Evolutionary conservation across 2,113 vertebrate species (phyloP).

Genomic region (Pyxicephalus adspersus): DNA sequence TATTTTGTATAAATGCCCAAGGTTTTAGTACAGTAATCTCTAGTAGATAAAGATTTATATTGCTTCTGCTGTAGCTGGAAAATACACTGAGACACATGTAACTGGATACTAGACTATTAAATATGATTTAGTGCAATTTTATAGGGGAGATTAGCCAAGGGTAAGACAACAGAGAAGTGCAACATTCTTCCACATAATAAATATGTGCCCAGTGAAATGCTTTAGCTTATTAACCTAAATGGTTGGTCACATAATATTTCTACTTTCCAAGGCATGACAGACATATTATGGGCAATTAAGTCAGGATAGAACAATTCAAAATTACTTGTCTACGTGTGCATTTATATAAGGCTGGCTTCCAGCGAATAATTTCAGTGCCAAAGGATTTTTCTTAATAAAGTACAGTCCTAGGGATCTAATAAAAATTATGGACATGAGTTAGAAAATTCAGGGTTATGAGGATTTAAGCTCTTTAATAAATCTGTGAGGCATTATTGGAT

Average conservation of each 20-base stretch:
- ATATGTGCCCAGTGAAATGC: slow-evolving; percentile 13
- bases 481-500: too few relatives aligned
- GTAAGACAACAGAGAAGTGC: not conserved
- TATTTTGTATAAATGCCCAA: not conserved
- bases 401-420: not conserved
- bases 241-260: not conserved
- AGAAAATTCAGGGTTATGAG: too few relatives aligned
- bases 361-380: not conserved
- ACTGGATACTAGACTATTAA: slow-evolving; percentile 31
- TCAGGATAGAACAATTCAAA: too few relatives aligned
- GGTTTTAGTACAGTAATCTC: slow-evolving; percentile 6
- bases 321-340: too few relatives aligned
- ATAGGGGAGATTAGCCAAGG: not conserved
- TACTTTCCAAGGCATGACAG: not conserved
- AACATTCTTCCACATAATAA: slow-evolving; percentile 11
- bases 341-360: too few relatives aligned
- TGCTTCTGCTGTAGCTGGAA: slow-evolving; percentile 8
- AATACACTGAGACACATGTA: slow-evolving; percentile 15
- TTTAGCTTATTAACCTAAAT: not conserved
- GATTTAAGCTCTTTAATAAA: too few relatives aligned
- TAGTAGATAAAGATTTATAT: slow-evolving; percentile 6
- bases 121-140: slow-evolving; percentile 21
- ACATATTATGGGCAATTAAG: too few relatives aligned
- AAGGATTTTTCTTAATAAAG: too few relatives aligned
- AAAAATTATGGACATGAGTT: too few relatives aligned